Evolutionary conservation across 2,113 vertebrate species (phyloP), one percentile per base, ranked within the genome.

Genomic region (Gorilla gorilla): DNA sequence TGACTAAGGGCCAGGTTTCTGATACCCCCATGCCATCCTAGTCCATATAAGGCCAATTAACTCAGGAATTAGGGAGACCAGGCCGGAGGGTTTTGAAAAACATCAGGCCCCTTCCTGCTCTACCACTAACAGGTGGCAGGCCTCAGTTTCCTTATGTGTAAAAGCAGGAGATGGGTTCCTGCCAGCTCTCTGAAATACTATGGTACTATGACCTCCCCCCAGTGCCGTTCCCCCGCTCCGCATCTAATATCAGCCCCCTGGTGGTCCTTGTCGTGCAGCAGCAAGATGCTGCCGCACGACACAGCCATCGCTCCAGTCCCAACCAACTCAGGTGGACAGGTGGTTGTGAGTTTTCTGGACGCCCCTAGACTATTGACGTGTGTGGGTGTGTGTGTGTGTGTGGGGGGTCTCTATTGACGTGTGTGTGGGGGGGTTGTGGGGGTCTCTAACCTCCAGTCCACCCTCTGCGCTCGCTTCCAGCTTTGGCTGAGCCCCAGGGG

Each of bases 141-240:
- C 79, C 83, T 93, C n/a, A 23, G 73, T 83, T 76, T 91, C 90
- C 83, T 57, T 12, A 12, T 25, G 64, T 64, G 27, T 87, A 50
- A 76, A 61, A 59, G 57, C n/a, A 55, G 43, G 70, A 72, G 16
- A 76, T 1, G 12, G 40, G 48, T 59, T 91, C 23, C 10, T 5
- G 18, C 30, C 43, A 8, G 22, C n/a, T 80, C n/a, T 80, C 78
- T 61, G 52, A 84, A 72, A 43, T 8, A 48, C 14, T 30, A 0
- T 0, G 11, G 25, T 16, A 16, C 40, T 20, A 23, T 20, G 38
- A 61, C 76, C 45, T 52, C 38, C 43, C 16, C 45, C 59, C 72
- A 27, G 25, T 22, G 6, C 35, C 18, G 61, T 7, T 2, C 27
- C 45, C 43, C 20, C 7, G 18, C 66, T 61, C 57, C 22, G 22